Conservation (phyloP, 2,797 vertebrate genomes). For the Zenarchopterus dispar region DNA sequence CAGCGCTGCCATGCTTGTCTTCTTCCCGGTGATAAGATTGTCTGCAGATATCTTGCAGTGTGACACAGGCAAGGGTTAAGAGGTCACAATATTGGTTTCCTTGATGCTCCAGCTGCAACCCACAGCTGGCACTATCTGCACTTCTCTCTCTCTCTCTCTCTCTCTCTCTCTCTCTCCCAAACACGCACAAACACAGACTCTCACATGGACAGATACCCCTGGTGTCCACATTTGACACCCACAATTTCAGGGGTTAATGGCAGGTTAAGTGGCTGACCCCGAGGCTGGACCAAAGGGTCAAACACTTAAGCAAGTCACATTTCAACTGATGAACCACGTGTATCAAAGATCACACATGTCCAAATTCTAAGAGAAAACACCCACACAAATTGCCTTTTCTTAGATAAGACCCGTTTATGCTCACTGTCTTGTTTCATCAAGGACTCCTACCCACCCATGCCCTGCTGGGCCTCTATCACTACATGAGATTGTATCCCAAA, state of each 20-base stretch:
- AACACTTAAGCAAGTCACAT: conserved; percentile 30
- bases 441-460: conserved; percentile 46
- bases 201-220: conserved; percentile 21
- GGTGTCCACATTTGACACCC: conserved; percentile 56
- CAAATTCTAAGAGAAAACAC: conserved; percentile 34
- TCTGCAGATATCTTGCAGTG: conserved; percentile 59
- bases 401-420: conserved; percentile 56
- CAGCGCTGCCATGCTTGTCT: conserved; percentile 45
- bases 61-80: conserved; percentile 53
- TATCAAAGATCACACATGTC: conserved; percentile 54
- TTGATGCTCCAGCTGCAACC: conserved; percentile 52
- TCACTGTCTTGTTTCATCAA: conserved; percentile 57
- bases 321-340: conserved; percentile 61
- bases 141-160: conserved; percentile 23
- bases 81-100: conserved; percentile 45
- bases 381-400: conserved; percentile 25
- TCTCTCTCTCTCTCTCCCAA: conserved; percentile 18
- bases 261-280: conserved; percentile 72
- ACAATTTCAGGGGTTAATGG: conserved; percentile 66
- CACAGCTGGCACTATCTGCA: conserved; percentile 49
- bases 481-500: conserved; percentile 49
- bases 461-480: conserved; percentile 58
- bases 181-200: conserved; percentile 5
- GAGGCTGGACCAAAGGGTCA: conserved; percentile 47
- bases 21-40: conserved; percentile 57